Percentiles rank a stretch among this genome's conserved stretches.
Conservation (phyloP, 2,888 invertebrate species). For the Crioceris asparagi region DNA sequence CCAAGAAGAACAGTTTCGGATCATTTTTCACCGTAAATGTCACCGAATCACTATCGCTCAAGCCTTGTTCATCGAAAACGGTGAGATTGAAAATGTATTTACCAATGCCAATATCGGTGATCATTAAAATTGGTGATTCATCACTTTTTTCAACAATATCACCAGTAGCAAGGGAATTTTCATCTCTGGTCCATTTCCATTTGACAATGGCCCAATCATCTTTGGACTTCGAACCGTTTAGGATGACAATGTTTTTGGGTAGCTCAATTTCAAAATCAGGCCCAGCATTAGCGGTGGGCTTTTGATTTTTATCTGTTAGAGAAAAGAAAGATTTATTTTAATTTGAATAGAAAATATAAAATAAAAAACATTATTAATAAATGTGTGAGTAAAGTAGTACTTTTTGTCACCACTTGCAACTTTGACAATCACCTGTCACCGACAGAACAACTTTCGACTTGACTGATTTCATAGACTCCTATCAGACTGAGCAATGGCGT, state of each 20-base stretch:
- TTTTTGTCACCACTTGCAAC: too few species aligned
- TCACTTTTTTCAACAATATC: conserved; percentile 62
- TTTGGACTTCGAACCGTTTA: conserved; percentile 76
- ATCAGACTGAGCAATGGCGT: too few species aligned
- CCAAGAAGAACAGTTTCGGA: conserved; percentile 60
- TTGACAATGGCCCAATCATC: conserved; percentile 80
- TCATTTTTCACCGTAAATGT: conserved; percentile 74
- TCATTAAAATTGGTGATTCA: conserved; percentile 63
- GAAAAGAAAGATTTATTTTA: conserved; percentile 12
- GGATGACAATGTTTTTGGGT: conserved; percentile 62
- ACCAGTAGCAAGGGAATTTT: conserved; percentile 72
- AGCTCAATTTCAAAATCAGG: conserved; percentile 69
- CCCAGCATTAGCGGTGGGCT: conserved; percentile 82
- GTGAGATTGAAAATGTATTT: conserved; percentile 80
- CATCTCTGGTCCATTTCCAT: conserved; percentile 74
- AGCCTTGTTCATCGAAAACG: conserved; percentile 85
- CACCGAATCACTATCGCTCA: conserved; percentile 70
- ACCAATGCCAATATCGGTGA: conserved; percentile 76
- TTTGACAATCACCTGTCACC: too few species aligned
- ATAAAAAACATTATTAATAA: too few species aligned
- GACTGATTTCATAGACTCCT: too few species aligned
- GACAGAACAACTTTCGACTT: too few species aligned
- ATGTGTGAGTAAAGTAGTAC: too few species aligned
- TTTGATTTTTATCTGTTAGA: conserved; percentile 70
- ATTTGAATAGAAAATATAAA: too few species aligned